A percentile compares a stretch with the other conserved stretches of the same genome.
Evolutionary conservation across 1,140 invertebrate genomes (phyloP).

Genomic region (Aphis craccivora): DNA sequence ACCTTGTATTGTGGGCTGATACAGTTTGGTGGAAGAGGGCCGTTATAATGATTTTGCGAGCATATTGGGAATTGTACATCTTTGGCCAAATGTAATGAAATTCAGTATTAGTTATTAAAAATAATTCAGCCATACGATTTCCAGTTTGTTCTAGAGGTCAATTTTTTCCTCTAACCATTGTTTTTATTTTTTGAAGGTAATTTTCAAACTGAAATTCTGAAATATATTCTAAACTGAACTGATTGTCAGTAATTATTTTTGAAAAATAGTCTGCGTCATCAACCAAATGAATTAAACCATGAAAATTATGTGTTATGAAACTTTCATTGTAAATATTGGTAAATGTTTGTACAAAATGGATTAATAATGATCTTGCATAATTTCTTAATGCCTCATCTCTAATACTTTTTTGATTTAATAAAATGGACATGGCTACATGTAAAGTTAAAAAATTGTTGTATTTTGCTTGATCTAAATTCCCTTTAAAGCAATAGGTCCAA

Average conservation of each 20-base stretch:
- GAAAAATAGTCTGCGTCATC: constrained; percentile 64
- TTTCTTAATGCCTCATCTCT: background rate
- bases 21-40: background rate
- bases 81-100: background rate
- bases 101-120: background rate
- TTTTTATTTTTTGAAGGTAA: constrained; percentile 63
- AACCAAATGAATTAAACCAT: constrained; percentile 63
- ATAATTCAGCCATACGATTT: constrained; percentile 59
- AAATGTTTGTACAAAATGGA: constrained; percentile 48
- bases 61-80: background rate
- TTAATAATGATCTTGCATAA: constrained; percentile 45
- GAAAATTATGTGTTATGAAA: constrained; percentile 61
- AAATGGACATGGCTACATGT: constrained; percentile 40
- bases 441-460: constrained; percentile 51
- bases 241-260: constrained; percentile 62
- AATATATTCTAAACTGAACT: constrained; percentile 58
- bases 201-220: constrained; percentile 65
- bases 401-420: background rate
- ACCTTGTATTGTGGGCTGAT: background rate
- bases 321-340: constrained; percentile 50
- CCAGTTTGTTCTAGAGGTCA: constrained; percentile 61
- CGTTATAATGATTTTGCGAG: background rate
- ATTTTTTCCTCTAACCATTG: constrained; percentile 60
- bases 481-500: no score
- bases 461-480: constrained; percentile 20